Conservation (phyloP, 30 jellyfish, hydroid and myxozoan species). For the Hydractinia symbiolongicarpus region DNA sequence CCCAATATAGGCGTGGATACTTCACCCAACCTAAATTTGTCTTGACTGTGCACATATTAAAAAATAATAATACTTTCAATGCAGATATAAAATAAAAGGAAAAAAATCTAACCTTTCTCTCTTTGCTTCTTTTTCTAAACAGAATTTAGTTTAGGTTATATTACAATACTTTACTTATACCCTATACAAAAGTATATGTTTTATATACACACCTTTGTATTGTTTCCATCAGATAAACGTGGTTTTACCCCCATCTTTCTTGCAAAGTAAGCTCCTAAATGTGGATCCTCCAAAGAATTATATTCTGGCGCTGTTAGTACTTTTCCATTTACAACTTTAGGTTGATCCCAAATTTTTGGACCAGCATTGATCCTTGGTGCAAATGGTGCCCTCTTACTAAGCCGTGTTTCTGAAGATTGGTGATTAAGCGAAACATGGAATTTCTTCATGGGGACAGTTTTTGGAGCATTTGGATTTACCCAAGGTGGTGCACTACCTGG, state of each 20-base stretch:
- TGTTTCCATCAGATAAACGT: constrained; percentile 49
- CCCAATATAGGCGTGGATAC: no score
- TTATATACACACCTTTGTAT: constrained; percentile 2
- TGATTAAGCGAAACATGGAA: constrained; percentile 46
- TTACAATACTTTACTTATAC: no score
- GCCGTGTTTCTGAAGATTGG: constrained; percentile 65
- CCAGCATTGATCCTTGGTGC: constrained; percentile 77
- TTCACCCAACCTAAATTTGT: no score
- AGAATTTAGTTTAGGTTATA: background rate
- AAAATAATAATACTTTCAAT: no score
- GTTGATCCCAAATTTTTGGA: constrained; percentile 49
- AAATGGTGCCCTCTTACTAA: constrained; percentile 85
- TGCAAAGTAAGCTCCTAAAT: constrained; percentile 75
- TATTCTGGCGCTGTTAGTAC: constrained; percentile 64
- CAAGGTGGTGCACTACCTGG: constrained; percentile 48
- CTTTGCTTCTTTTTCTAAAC: constrained; percentile 31
- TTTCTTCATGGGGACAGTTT: constrained; percentile 60
- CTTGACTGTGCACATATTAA: no score
- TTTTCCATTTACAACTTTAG: constrained; percentile 96
- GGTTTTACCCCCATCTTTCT: constrained; percentile 75
- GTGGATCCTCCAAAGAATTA: constrained; percentile 91
- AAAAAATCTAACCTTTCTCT: constrained; percentile 30
- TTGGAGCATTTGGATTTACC: constrained; percentile 82
- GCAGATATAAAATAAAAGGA: no score
- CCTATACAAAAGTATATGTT: background rate